Base-by-base conservation (phyloP, 2,797 vertebrate genomes). In the Uromys caudimaculatus region DNA sequence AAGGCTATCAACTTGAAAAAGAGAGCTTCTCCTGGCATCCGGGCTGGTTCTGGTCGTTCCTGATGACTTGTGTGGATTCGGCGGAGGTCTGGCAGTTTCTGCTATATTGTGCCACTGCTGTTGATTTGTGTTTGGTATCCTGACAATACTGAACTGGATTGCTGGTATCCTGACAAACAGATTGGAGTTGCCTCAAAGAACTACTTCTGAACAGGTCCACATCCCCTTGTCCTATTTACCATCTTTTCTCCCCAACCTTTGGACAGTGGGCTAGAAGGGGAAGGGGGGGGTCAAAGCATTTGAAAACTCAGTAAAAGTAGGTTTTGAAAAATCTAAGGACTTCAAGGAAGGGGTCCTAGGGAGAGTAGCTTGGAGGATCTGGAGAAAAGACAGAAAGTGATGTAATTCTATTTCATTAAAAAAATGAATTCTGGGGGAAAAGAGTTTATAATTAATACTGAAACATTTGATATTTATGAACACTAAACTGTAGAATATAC, bases 401-500 rank as follows among this genome's bases (percentile, higher is more conserved):
- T 60, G 38, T 17, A n/a, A 29, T 83, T 60, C 23, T 41, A 17
- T 82, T 41, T 82, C 23, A 60, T 82, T 60, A 29, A 83, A 83
- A n/a, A 82, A 62, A 32, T 32, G 10, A 84, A 84, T 32, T 29
- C 8, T 13, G 14, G 27, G 4, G 13, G 58, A 79, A 79, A 60
- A 24, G 52, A 44, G 76, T 75, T 86, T 58, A 9, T 41, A 77
- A 0, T 50, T 89, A 76, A 50, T 81, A 38, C 12, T 77, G n/a
- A 64, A 90, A 79, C 11, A 83, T 85, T 83, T 91, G 89, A 32
- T 90, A 91, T 58, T 95, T 90, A 50, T 89, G 67, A 89, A n/a
- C 29, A 93, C 56, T 89, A 81, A 84, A 64, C 50, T 67, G 38
- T 73, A 44, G 47, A 86, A 91, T 58, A 52, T 38, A 58, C 21